Evolutionary conservation across 2,797 vertebrate genomes (phyloP), one percentile per base, ranked within the genome.

Genomic region (Enteromius afrohamiltoni): DNA sequence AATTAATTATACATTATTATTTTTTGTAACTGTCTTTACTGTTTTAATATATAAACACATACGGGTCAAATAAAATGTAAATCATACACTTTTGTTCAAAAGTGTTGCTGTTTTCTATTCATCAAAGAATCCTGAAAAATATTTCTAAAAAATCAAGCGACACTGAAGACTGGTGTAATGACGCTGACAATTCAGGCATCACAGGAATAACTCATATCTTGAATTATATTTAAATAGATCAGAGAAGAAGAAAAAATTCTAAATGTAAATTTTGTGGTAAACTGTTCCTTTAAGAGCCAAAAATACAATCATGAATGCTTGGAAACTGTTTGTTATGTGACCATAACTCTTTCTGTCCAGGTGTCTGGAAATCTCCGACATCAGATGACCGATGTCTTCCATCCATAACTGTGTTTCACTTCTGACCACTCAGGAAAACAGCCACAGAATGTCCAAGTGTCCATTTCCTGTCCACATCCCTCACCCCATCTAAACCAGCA

Each of bases 381-480:
- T 34, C 23, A 75, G 42, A 75, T 70, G 45, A 83, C 45, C 21
- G n/a, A 79, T 68, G 69, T 82, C 77, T 80, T 86, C 81, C 85
- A 40, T 49, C 26, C 67, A 31, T 42, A 45, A 70, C 31, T 34
- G 34, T 45, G 16, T 68, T 80, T 49, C 11, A 69, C 40, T 31
- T 58, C 49, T 34, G 45, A 51, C 21, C 80, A 29, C 55, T 26
- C 31, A 79, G 37, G 49, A 77, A 75, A 76, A 85, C 45, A 58
- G 64, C 53, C 64, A 49, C 34, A n/a, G 47, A 64, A 31, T 26
- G n/a, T 70, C 62, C 40, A 55, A 86, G 83, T 87, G 80, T 86
- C 77, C 62, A 74, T 23, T 81, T 87, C 86, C 85, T 80, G 81
- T 74, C 68, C 23, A 62, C 67, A 47, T 82, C 64, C 55, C 58